These are phyloP conservation scores for Polylopha cassiicola DNA, from an alignment of 2,888 invertebrate species.

Conservation along the genomic window DNA sequence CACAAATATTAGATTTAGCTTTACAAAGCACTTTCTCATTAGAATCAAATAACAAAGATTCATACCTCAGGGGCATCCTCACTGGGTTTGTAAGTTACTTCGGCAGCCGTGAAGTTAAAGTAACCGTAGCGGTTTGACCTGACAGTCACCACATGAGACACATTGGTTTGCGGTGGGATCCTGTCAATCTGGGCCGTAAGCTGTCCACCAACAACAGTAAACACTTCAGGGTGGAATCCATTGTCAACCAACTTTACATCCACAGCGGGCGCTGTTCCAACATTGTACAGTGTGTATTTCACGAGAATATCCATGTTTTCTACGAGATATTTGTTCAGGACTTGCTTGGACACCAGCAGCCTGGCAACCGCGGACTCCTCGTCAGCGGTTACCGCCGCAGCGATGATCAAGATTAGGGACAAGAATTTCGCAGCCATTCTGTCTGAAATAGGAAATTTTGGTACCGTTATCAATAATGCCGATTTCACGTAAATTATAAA, in stretches of 20 bases:
- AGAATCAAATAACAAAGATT: conserved; percentile 21
- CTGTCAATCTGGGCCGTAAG: conserved; percentile 89
- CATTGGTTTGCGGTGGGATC: conserved; percentile 94
- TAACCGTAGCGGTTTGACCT: conserved; percentile 93
- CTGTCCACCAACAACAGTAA: conserved; percentile 92
- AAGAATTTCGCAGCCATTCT: conserved; percentile 66
- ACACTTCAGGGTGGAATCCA: conserved; percentile 94
- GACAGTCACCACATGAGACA: conserved; percentile 94
- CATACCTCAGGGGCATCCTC: conserved; percentile 86
- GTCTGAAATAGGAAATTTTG: conserved; percentile 45
- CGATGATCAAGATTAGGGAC: conserved; percentile 62
- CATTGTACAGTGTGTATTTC: conserved; percentile 95
- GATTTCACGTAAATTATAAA: conserved; percentile 12
- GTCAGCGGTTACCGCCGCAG: conserved; percentile 70
- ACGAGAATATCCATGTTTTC: conserved; percentile 97
- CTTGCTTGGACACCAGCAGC: conserved; percentile 93
- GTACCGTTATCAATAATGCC: conserved; percentile 14
- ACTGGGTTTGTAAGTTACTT: conserved; percentile 90
- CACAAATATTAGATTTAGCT: too few species aligned
- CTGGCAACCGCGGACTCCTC: conserved; percentile 87
- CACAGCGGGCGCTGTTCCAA: conserved; percentile 93
- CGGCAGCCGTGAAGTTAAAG: conserved; percentile 98
- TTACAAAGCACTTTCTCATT: too few species aligned
- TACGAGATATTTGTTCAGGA: conserved; percentile 96
- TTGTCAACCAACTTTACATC: conserved; percentile 92